Conservation (phyloP, 2,888 invertebrate species). For the Taenaris catops region DNA sequence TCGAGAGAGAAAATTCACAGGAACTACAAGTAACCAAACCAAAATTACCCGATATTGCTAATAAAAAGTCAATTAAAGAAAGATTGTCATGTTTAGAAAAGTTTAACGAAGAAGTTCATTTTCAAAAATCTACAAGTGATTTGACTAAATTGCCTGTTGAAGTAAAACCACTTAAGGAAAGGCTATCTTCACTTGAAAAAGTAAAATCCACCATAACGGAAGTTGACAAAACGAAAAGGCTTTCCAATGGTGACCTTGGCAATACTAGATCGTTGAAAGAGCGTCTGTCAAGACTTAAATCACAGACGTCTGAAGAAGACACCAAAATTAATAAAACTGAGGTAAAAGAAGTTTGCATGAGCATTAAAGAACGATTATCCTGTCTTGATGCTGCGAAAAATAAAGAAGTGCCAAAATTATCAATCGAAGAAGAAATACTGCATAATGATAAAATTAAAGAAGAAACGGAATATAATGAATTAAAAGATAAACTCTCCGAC, state of each 20-base stretch:
- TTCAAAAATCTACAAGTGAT: constrained; percentile 67
- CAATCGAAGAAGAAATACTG: constrained; percentile 51
- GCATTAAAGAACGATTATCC: constrained; percentile 73
- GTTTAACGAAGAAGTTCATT: constrained; percentile 76
- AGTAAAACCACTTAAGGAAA: constrained; percentile 82
- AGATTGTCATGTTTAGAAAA: constrained; percentile 85
- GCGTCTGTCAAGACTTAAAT: constrained; percentile 64
- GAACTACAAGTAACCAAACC: constrained; percentile 72
- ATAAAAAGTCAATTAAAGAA: constrained; percentile 86
- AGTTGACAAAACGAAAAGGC: constrained; percentile 64
- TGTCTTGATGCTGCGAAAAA: constrained; percentile 72
- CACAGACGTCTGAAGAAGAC: constrained; percentile 68
- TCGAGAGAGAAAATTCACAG: constrained; percentile 84
- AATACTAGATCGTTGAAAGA: constrained; percentile 69
- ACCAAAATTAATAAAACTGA: constrained; percentile 53
- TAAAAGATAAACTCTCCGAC: constrained; percentile 45
- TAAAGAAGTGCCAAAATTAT: constrained; percentile 68
- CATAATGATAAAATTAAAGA: constrained; percentile 43
- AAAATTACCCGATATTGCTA: constrained; percentile 81
- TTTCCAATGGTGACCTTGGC: constrained; percentile 65
- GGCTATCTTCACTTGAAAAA: constrained; percentile 82
- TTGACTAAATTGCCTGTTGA: constrained; percentile 77
- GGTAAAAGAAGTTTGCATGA: constrained; percentile 72
- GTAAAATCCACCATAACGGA: constrained; percentile 62
- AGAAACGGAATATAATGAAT: constrained; percentile 36